Conservation (phyloP, 1,140 invertebrate genomes). For the Euglossa dilemma region DNA sequence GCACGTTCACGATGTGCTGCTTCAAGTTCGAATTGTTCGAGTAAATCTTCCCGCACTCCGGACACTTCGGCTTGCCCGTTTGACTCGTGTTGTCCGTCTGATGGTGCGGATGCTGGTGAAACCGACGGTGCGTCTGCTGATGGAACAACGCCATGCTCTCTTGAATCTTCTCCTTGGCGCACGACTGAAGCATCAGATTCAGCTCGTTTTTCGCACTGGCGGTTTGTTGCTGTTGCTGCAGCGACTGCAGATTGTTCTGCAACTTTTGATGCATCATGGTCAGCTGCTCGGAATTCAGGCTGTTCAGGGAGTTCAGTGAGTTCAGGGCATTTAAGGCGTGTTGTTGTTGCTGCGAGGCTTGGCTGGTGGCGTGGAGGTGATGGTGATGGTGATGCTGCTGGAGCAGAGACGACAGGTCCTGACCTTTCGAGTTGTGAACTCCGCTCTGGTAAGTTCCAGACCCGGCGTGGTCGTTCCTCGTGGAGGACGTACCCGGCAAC, state of each 20-base stretch:
- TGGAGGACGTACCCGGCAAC: constrained; percentile 74
- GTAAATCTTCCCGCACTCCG: constrained; percentile 87
- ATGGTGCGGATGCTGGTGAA: constrained; percentile 44
- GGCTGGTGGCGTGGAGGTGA: constrained; percentile 73
- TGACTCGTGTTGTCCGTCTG: constrained; percentile 61
- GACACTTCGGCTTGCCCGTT: constrained; percentile 85
- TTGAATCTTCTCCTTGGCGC: constrained; percentile 76
- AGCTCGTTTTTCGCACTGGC: constrained; percentile 67
- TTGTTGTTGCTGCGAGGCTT: constrained; percentile 66
- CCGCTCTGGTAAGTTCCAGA: constrained; percentile 71
- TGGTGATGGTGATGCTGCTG: constrained; percentile 73
- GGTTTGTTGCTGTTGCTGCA: constrained; percentile 61
- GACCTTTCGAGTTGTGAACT: constrained; percentile 69
- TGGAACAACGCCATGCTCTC: constrained; percentile 75
- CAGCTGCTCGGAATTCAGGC: constrained; percentile 75
- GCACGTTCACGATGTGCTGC: constrained; percentile 89
- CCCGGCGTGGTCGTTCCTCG: constrained; percentile 74
- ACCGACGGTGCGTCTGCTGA: constrained; percentile 45
- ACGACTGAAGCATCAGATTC: constrained; percentile 78
- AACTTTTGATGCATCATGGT: constrained; percentile 79
- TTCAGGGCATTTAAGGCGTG: constrained; percentile 64
- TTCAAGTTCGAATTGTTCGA: constrained; percentile 87
- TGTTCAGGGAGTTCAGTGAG: constrained; percentile 68
- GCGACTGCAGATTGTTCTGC: constrained; percentile 75
- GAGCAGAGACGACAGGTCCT: constrained; percentile 71